Evolutionary conservation across 2,113 vertebrate genomes (phyloP).

Genomic region (Xenopus tropicalis): UCB_Xtro_10.0 CM004446.2:65890501-65891000

Average conservation of each 20-base stretch:
- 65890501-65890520: constrained; percentile 34
- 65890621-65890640: constrained; percentile 1
- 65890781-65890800: too few relatives aligned
- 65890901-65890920: too few relatives aligned
- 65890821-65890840: too few relatives aligned
- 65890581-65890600: constrained; percentile 12
- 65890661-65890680: not conserved
- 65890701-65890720: not conserved
- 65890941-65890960: too few relatives aligned
- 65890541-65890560: constrained; percentile 18
- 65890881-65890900: too few relatives aligned
- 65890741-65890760: not conserved
- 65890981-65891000: too few relatives aligned
- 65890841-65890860: too few relatives aligned
- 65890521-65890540: not conserved
- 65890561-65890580: constrained; percentile 9
- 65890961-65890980: too few relatives aligned
- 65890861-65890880: too few relatives aligned
- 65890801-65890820: too few relatives aligned
- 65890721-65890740: not conserved
- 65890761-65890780: too few relatives aligned
- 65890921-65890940: too few relatives aligned
- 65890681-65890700: not conserved
- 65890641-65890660: not conserved
- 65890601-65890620: constrained; percentile 2